phyloP scores from a whole-genome alignment of 2,113 vertebrate genomes.

The Rhipidura dahli region DNA sequence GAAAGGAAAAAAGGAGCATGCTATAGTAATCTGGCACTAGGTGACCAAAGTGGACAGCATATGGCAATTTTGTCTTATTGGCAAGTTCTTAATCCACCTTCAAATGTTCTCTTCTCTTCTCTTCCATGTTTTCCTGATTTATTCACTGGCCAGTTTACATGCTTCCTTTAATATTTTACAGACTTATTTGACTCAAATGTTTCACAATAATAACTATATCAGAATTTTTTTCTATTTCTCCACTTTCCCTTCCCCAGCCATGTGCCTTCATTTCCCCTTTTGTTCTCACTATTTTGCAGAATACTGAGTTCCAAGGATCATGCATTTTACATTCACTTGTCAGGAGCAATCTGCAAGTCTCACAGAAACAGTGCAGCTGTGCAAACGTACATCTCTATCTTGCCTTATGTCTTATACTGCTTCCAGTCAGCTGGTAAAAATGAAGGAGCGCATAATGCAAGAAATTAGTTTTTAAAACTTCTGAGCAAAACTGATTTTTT shows the following conservation, averaged over 20 bases:
- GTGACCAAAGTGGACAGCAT: conserved; percentile 18
- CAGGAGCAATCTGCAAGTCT: conserved; percentile 44
- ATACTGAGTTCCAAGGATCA: background rate
- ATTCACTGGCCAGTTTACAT: background rate
- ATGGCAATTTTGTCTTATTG: background rate
- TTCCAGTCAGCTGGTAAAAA: background rate
- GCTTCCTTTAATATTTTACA: background rate
- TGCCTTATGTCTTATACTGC: background rate
- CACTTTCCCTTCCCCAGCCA: background rate
- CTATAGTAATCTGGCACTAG: conserved; percentile 67
- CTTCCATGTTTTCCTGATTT: background rate
- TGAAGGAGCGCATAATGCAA: background rate
- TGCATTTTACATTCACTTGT: conserved; percentile 36
- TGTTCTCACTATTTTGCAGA: background rate
- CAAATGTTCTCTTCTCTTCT: background rate
- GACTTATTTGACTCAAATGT: background rate
- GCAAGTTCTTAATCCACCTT: conserved; percentile 2
- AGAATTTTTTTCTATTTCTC: background rate
- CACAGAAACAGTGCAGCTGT: background rate
- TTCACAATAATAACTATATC: background rate
- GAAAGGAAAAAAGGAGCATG: conserved; percentile 71
- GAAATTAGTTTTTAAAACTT: background rate
- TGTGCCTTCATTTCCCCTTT: background rate
- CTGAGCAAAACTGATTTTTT: background rate
- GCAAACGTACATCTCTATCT: background rate